These are phyloP conservation scores for Halictus rubicundus DNA, from an alignment of 1,140 invertebrate species.

Conservation along the genomic window DNA sequence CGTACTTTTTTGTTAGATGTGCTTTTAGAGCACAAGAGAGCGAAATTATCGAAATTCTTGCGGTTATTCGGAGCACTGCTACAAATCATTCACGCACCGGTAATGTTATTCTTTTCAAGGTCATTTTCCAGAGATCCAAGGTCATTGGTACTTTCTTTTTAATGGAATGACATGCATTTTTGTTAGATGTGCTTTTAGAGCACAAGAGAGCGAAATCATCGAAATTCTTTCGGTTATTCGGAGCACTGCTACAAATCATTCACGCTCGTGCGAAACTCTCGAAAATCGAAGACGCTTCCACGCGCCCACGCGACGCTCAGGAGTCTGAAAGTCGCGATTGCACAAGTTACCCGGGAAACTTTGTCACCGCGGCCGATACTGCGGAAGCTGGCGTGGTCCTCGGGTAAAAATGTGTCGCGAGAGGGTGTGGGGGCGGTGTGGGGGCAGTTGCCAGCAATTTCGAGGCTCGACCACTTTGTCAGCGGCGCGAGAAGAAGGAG, in stretches of 20 bases:
- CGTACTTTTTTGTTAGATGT: no score
- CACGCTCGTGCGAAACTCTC: background rate
- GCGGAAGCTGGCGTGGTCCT: background rate
- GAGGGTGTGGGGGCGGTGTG: no score
- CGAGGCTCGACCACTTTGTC: slow-evolving; percentile 49
- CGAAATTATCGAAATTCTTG: no score
- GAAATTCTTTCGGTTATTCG: no score
- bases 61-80: no score
- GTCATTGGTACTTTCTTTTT: no score
- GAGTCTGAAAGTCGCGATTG: slow-evolving; percentile 4
- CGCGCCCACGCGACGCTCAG: background rate
- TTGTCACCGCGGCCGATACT: slow-evolving; percentile 7
- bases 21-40: no score
- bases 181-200: no score
- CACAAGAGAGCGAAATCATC: no score
- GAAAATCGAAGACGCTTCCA: background rate
- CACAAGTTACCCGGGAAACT: slow-evolving; percentile 26
- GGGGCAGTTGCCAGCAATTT: slow-evolving; percentile 42
- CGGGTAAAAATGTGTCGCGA: slow-evolving; percentile 15
- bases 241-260: background rate
- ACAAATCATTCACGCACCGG: background rate
- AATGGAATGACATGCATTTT: no score
- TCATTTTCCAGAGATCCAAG: no score
- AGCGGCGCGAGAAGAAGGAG: slow-evolving; percentile 1
- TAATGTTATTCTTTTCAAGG: no score